Conservation (phyloP, 1,140 invertebrate species). For the Carcinoscorpius rotundicauda region DNA sequence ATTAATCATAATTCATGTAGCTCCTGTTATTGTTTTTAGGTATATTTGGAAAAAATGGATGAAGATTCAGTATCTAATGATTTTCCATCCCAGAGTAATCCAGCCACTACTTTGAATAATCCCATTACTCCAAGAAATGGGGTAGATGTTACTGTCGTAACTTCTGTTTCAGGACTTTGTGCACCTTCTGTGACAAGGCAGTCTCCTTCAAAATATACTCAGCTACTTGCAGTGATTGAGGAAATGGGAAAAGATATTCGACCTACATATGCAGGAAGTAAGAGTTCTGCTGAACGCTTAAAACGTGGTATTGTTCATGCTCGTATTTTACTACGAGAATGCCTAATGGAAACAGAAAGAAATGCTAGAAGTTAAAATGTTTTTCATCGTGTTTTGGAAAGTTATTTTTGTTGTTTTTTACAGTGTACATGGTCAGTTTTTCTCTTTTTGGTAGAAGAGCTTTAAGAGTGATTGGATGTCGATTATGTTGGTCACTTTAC, state of each 20-base stretch:
- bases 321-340: slow-evolving; percentile 83
- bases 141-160: background rate
- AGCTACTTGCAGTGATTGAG: slow-evolving; percentile 84
- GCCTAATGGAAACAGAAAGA: slow-evolving; percentile 86
- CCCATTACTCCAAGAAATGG: too few relatives aligned
- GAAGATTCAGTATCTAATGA: slow-evolving; percentile 15
- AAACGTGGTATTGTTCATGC: slow-evolving; percentile 91
- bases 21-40: too few relatives aligned
- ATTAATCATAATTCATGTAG: too few relatives aligned
- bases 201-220: slow-evolving; percentile 63
- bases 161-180: slow-evolving; percentile 13
- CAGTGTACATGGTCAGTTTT: too few relatives aligned
- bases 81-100: slow-evolving; percentile 15
- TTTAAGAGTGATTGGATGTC: too few relatives aligned
- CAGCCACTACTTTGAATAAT: slow-evolving; percentile 5
- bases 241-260: slow-evolving; percentile 93
- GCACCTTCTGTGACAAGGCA: background rate
- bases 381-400: too few relatives aligned
- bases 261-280: slow-evolving; percentile 88
- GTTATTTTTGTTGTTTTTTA: too few relatives aligned
- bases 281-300: slow-evolving; percentile 81
- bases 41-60: background rate
- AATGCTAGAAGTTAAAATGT: background rate
- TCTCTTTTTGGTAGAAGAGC: too few relatives aligned
- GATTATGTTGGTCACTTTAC: too few relatives aligned